Conservation (phyloP, 2,113 vertebrate species). For the Laticauda laticaudata region DNA sequence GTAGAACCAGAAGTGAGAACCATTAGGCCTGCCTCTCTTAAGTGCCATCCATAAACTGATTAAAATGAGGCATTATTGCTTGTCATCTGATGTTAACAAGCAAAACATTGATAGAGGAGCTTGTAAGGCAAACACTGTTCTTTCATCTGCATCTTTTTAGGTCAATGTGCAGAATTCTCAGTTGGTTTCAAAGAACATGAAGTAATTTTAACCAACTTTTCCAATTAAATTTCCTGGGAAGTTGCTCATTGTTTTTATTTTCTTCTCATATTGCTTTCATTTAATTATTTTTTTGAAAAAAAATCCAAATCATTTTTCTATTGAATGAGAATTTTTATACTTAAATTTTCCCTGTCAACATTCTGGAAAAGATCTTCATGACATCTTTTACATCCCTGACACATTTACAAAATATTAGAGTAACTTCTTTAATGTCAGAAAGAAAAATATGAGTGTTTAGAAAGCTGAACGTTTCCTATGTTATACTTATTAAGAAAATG, state of each 20-base stretch:
- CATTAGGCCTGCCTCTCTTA: neutral
- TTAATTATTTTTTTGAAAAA: neutral
- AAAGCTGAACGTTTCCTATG: neutral
- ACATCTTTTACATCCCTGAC: neutral
- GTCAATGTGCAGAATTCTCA: neutral
- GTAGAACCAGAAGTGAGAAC: neutral
- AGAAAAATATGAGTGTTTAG: neutral
- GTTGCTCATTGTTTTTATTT: neutral
- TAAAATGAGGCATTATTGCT: neutral
- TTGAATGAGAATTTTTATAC: neutral
- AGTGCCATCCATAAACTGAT: neutral
- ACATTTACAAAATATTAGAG: neutral
- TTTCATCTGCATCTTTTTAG: neutral
- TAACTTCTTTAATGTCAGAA: neutral
- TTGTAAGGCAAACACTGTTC: neutral
- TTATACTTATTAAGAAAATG: neutral
- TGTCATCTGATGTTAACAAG: neutral
- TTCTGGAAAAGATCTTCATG: neutral
- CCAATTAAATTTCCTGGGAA: neutral
- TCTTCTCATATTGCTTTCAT: neutral
- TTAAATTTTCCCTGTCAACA: neutral
- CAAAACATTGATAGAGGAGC: neutral
- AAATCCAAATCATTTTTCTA: neutral
- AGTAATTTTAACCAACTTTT: neutral
- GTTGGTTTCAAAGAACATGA: neutral